phyloP scores from a whole-genome alignment of 2,113 vertebrate genomes.

The Dipodomys stephensi region DNA sequence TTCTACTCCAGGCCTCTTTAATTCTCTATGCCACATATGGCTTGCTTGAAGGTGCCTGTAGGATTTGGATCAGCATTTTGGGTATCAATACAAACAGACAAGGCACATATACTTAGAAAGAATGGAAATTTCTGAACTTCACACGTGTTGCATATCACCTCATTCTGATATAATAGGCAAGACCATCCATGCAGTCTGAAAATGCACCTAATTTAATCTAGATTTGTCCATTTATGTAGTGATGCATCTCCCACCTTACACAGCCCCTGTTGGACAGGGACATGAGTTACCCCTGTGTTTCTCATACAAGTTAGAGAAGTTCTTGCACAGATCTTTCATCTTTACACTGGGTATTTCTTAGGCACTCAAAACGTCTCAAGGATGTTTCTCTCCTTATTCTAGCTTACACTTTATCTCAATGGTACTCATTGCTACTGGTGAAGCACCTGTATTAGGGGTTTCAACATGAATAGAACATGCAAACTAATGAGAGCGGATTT shows the following conservation, averaged over 20 bases:
- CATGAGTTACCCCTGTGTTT: not conserved
- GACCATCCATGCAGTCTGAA: not conserved
- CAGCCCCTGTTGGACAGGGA: fast-evolving
- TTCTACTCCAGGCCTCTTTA: not conserved
- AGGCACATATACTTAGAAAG: not conserved
- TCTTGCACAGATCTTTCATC: not conserved
- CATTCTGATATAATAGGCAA: fast-evolving
- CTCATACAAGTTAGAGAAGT: fast-evolving
- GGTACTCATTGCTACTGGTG: not conserved
- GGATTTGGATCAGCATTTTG: not conserved
- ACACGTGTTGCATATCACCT: not conserved
- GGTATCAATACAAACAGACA: not conserved
- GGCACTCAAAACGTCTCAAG: not conserved
- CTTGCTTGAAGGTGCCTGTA: not conserved
- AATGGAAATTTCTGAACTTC: not conserved
- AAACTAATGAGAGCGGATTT: not conserved
- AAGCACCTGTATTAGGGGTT: not conserved
- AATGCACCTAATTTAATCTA: not conserved
- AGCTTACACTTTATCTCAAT: not conserved
- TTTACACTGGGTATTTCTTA: not conserved
- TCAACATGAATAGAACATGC: not conserved
- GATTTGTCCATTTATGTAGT: not conserved
- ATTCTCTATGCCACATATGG: not conserved
- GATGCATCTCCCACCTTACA: not conserved
- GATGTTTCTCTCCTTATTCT: not conserved